Conservation (phyloP, 2,113 vertebrate genomes). For the Vanacampus margaritifer region DNA sequence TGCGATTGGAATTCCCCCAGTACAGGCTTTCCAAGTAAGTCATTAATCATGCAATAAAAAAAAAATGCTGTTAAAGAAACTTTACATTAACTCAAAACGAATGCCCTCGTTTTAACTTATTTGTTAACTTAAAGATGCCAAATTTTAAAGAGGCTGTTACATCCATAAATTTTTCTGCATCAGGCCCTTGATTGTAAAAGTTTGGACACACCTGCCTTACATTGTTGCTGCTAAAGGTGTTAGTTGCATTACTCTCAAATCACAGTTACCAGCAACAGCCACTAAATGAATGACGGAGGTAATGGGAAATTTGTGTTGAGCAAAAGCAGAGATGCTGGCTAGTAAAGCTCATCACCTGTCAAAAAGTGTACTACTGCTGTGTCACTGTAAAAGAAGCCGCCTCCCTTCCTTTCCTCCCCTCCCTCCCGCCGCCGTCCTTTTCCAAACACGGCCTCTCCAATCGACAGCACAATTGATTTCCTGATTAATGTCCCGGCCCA, state of each 20-base stretch:
- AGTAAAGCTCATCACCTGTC: slow-evolving; percentile 8
- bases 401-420: slow-evolving; percentile 63
- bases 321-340: neutral
- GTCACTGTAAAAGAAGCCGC: slow-evolving; percentile 49
- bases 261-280: neutral
- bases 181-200: too few species aligned
- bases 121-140: too few species aligned
- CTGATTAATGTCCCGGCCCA: slow-evolving; percentile 83
- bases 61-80: too few species aligned
- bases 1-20: too few species aligned
- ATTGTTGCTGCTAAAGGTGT: neutral
- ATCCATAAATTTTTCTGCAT: too few species aligned
- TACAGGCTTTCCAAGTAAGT: too few species aligned
- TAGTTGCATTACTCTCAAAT: neutral
- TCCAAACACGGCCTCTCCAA: slow-evolving; percentile 70
- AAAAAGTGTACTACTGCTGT: slow-evolving; percentile 43
- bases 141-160: too few species aligned
- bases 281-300: neutral
- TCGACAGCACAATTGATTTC: slow-evolving; percentile 82
- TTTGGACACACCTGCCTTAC: too few species aligned
- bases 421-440: slow-evolving; percentile 63
- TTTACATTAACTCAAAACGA: too few species aligned
- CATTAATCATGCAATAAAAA: too few species aligned
- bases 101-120: too few species aligned
- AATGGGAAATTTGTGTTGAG: neutral